Conservation (phyloP, 2,113 vertebrate species). For the Hippocampus comes region DNA sequence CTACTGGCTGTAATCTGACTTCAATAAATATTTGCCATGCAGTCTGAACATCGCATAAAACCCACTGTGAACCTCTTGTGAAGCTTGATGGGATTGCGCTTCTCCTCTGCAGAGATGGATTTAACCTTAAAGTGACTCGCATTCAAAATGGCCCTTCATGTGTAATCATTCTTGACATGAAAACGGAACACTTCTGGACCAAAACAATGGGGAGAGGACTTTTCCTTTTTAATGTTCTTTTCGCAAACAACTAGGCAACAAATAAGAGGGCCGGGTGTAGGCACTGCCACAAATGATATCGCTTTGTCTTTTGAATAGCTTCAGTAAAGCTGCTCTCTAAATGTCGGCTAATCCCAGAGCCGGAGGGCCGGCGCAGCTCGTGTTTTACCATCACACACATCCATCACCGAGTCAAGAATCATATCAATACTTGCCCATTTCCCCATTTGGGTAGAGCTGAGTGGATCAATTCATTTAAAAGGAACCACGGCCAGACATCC, state of each 20-base stretch:
- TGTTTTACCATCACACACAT: slow-evolving; percentile 73
- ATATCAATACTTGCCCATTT: slow-evolving; percentile 79
- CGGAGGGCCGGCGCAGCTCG: slow-evolving; percentile 47
- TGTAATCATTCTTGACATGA: slow-evolving; percentile 20
- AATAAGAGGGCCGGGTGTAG: slow-evolving; percentile 34
- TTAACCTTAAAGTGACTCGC: slow-evolving; percentile 39
- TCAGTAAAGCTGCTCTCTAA: slow-evolving; percentile 42
- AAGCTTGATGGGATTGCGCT: slow-evolving; percentile 43
- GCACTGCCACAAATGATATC: slow-evolving; percentile 50
- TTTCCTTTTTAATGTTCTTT: slow-evolving; percentile 22
- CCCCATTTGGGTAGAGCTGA: slow-evolving; percentile 76
- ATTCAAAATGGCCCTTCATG: slow-evolving; percentile 19
- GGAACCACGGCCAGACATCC: slow-evolving; percentile 79
- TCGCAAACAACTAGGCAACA: slow-evolving; percentile 16
- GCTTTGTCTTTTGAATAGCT: slow-evolving; percentile 49
- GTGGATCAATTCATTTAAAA: slow-evolving; percentile 81
- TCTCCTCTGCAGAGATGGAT: slow-evolving; percentile 34
- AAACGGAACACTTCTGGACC: slow-evolving; percentile 17
- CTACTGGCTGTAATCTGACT: slow-evolving; percentile 57
- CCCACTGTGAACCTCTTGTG: slow-evolving; percentile 41
- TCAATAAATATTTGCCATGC: slow-evolving; percentile 65
- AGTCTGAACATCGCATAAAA: slow-evolving; percentile 57
- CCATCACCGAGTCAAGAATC: slow-evolving; percentile 74
- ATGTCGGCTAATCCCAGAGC: slow-evolving; percentile 51
- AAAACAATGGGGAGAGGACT: slow-evolving; percentile 14